Evolutionary conservation across 2,113 vertebrate genomes (phyloP), one percentile per base, ranked within the genome.

Genomic region (Phalacrocorax brasilianus): DNA sequence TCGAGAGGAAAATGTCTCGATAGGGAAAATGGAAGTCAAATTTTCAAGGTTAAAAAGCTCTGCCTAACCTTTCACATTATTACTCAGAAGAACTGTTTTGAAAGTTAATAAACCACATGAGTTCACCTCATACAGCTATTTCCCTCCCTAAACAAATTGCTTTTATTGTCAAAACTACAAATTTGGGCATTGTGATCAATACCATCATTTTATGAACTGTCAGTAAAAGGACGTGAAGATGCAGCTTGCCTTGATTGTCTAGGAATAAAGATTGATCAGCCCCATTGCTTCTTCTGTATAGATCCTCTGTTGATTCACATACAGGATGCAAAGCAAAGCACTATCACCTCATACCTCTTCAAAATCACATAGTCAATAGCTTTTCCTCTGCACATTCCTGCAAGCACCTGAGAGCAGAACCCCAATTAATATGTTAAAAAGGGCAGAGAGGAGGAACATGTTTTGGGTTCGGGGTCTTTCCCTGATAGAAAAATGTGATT

Each of bases 141-240:
- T 71, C 88, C 89, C 63, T 71, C 83, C 73, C 72, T 81, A 95
- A 96, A 97, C 93, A 98, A 97, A 97, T 97, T 85, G 84, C 92
- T 97, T 97, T 97, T 97, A 97, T 96, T 94, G 96, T 97, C 96
- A 96, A 82, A 97, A 89, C 91, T 86, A 97, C 97, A 97, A 95
- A 98, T 97, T 96, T 61, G 52, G 93, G 79, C 59, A 19, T 30
- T 22, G 50, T 71, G 83, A 97, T 98, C 97, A 73, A 98, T 97
- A 97, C 27, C 44, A 44, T 75, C 38, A 2, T 95, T 96, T 97
- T 95, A 94, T 72, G 92, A 97, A 89, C 91, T 85, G 49, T 93
- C 93, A 87, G 27, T 75, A 73, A 93, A 95, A 75, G 85, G 94
- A 88, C 85, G 85, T 30, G 84, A 72, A 92, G 95, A 94, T 21